These are phyloP conservation scores for Lagria hirta DNA, from an alignment of 2,888 invertebrate species.

Conservation along the genomic window DNA sequence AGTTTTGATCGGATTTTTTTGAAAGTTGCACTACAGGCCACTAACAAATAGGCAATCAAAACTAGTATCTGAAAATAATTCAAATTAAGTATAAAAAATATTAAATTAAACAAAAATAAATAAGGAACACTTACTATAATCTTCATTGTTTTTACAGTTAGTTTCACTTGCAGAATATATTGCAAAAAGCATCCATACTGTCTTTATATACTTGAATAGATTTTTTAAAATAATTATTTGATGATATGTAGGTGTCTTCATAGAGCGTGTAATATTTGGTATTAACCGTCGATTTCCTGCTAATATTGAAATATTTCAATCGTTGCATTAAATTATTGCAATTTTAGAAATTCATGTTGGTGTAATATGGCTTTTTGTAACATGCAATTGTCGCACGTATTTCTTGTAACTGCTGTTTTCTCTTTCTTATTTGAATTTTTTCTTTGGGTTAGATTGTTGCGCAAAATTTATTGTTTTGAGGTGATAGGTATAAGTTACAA, in stretches of 20 bases:
- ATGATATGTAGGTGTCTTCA: constrained; percentile 1
- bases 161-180: no score
- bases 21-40: no score
- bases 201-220: constrained; percentile 20
- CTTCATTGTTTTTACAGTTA: constrained; percentile 11
- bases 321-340: constrained; percentile 15
- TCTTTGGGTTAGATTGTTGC: no score
- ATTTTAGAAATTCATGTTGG: constrained; percentile 14
- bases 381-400: constrained; percentile 20
- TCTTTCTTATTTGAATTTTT: constrained; percentile 16
- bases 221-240: constrained; percentile 10
- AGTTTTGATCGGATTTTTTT: no score
- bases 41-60: no score
- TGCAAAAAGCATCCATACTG: no score
- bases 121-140: constrained; percentile 15
- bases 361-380: constrained; percentile 10
- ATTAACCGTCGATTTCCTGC: constrained; percentile 2
- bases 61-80: no score
- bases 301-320: constrained; percentile 12
- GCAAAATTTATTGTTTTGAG: no score
- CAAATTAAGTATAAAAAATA: no score
- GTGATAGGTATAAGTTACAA: no score
- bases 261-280: constrained; percentile 8
- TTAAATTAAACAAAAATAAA: no score
- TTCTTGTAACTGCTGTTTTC: constrained; percentile 13